Percentiles rank a stretch among this genome's conserved stretches.
Conservation (phyloP, 2,797 vertebrate genomes). For the Myoxocephalus aenaeus region DNA sequence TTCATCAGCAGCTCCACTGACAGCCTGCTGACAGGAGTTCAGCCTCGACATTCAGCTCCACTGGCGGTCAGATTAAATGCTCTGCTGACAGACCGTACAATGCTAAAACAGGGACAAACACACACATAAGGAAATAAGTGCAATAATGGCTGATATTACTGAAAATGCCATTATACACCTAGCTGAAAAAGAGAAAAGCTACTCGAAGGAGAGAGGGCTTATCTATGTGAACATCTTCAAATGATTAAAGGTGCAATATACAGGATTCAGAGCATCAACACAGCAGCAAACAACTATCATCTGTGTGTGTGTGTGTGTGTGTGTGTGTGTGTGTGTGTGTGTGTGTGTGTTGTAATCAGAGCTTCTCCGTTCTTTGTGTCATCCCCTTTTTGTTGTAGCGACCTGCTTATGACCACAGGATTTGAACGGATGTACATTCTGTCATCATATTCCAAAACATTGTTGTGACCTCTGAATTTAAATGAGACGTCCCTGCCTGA, state of each 20-base stretch:
- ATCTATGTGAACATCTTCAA: background rate
- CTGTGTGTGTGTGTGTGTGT: too few species aligned
- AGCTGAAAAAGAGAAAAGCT: background rate
- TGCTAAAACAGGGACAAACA: too few species aligned
- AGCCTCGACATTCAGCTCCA: constrained; percentile 44
- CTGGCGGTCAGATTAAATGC: constrained; percentile 50
- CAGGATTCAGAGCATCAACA: too few species aligned
- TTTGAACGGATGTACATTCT: too few species aligned
- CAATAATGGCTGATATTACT: background rate
- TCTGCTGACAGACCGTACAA: constrained; percentile 44
- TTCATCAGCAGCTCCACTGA: constrained; percentile 56
- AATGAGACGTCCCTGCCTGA: background rate
- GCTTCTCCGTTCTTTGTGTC: too few species aligned
- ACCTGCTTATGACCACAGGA: too few species aligned
- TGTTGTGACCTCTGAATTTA: background rate
- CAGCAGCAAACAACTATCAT: too few species aligned
- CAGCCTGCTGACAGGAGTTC: constrained; percentile 56
- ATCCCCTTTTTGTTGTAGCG: too few species aligned
- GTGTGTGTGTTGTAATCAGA: too few species aligned
- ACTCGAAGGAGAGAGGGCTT: too few species aligned
- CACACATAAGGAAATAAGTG: background rate
- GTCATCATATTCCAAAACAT: background rate
- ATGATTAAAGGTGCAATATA: background rate
- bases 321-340: too few species aligned
- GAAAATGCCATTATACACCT: background rate